These are phyloP conservation scores for Rhizomys pruinosus DNA, from an alignment of 2,113 vertebrate genomes.

Conservation along the genomic window DNA sequence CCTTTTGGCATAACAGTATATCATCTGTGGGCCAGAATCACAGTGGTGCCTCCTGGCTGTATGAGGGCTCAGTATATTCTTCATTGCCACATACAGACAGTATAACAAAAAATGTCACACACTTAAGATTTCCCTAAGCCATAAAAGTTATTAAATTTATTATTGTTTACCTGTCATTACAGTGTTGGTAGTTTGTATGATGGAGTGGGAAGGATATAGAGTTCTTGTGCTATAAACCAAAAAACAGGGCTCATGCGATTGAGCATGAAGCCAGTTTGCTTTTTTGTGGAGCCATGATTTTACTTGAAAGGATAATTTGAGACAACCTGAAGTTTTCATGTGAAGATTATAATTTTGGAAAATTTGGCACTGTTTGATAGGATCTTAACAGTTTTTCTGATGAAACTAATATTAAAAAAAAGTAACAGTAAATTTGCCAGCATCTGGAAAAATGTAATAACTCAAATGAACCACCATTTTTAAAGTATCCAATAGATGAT, in stretches of 20 bases:
- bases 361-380: neutral
- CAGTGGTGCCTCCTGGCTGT: neutral
- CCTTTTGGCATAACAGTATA: neutral
- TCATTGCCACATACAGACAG: neutral
- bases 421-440: constrained; percentile 27
- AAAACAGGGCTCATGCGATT: neutral
- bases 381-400: constrained; percentile 28
- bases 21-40: neutral
- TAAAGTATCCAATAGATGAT: neutral
- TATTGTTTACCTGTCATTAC: neutral
- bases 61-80: neutral
- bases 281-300: neutral
- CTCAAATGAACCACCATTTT: neutral
- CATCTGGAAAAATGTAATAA: neutral
- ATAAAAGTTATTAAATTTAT: neutral
- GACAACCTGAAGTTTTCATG: neutral
- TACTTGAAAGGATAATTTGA: neutral
- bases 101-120: neutral
- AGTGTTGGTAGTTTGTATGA: neutral
- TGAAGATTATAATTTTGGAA: constrained; percentile 53
- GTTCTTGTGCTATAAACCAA: neutral
- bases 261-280: neutral
- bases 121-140: neutral
- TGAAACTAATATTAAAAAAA: constrained; percentile 11
- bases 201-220: neutral